Base-by-base conservation (phyloP, 92 coral and sea anemone genomes). In the Epizoanthus rinbou region DNA sequence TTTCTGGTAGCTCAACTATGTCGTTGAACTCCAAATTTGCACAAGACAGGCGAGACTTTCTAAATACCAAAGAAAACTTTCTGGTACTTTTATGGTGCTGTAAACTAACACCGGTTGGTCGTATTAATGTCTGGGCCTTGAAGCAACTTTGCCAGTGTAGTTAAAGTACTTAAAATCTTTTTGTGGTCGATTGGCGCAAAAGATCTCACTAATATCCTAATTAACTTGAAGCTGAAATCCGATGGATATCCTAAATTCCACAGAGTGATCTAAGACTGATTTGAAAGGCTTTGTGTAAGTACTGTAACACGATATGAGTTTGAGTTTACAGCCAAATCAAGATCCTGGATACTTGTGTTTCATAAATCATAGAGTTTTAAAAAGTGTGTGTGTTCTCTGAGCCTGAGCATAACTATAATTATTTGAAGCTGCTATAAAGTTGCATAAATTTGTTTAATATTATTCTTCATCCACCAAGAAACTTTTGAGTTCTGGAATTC, bases 1-100 rank as follows among this genome's bases (percentile, higher is more conserved):
- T 78, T 78, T 41, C 37, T 78, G 82, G 82, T 37, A 78, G 82
- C 70, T 72, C 16, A 78, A 78, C 39, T 60, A 78, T 78, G 82
- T 21, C 25, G 21, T 23, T n/a, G 35, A 62, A 78, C 43, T 67
- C 39, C 62, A 24, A 62, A 39, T 60, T 78, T 37, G 47, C 57
- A 35, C 57, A 35, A 78, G 71, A 75, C 70, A 78, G 82, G 72
- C 70, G 70, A 59, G 35, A 39, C 82, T 63, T 63, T 78, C 62
- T 39, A 62, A 11, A 76, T 78, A 45, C 70, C 82, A 60, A 13
- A 58, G 31, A 37, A 33, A 43, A 14, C 69, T 69, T 59, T 78
- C 54, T 62, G 82, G 7, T 60, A 9, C 43, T 62, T 60, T 47
- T 5, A 4, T 78, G 57, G 58, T 39, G 53, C 52, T 78, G 71